Conservation (phyloP, 2,888 invertebrate genomes). For the Cheilosia impressa region DNA sequence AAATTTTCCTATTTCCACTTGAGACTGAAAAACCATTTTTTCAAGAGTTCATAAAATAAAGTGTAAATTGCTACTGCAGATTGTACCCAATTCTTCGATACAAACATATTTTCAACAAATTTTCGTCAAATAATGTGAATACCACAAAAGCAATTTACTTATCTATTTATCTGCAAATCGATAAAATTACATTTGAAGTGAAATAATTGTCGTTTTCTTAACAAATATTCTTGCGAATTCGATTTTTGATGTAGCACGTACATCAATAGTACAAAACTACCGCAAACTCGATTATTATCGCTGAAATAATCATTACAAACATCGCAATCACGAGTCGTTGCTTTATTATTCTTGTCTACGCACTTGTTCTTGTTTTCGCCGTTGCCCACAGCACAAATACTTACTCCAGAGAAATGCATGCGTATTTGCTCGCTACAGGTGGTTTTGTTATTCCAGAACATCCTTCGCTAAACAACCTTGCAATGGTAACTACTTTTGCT, state of each 20-base stretch:
- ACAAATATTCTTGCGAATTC: background rate
- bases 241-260: slow-evolving; percentile 27
- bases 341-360: slow-evolving; percentile 69
- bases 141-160: no score
- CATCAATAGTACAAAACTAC: slow-evolving; percentile 62
- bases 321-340: slow-evolving; percentile 51
- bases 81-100: no score
- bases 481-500: slow-evolving; percentile 40
- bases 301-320: slow-evolving; percentile 53
- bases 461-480: slow-evolving; percentile 59
- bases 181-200: background rate
- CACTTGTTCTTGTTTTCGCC: slow-evolving; percentile 53
- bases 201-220: background rate
- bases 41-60: no score
- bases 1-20: no score
- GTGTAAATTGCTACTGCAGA: no score
- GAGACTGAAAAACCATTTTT: no score
- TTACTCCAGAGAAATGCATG: slow-evolving; percentile 2
- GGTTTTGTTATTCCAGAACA: slow-evolving; percentile 59
- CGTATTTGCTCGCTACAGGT: slow-evolving; percentile 19
- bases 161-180: background rate
- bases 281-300: slow-evolving; percentile 64
- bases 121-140: no score
- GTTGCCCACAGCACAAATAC: background rate
- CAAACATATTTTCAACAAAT: no score